phyloP scores from a whole-genome alignment of 2,888 invertebrate genomes.

The Ctenicera cuprea region DNA sequence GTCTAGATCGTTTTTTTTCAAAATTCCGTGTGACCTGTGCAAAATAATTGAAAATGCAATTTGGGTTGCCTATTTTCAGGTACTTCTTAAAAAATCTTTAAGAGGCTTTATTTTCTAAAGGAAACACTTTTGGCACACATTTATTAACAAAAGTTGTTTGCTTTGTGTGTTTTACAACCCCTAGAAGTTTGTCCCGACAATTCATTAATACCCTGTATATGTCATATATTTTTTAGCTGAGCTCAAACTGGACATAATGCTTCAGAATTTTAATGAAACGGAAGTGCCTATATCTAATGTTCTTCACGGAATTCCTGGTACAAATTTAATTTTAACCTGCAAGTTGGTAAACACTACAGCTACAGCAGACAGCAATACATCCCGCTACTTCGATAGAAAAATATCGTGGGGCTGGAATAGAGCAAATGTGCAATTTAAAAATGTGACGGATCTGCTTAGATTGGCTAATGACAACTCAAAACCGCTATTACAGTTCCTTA shows the following conservation, averaged over 20 bases:
- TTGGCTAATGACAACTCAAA: neutral
- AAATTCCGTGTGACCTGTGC: too few relatives aligned
- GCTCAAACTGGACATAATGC: neutral
- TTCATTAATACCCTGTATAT: too few relatives aligned
- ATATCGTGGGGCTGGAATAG: neutral
- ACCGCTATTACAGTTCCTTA: neutral
- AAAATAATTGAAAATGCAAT: too few relatives aligned
- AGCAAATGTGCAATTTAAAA: neutral
- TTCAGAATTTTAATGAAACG: neutral
- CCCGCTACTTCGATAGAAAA: neutral
- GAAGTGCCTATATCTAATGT: neutral
- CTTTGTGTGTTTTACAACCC: too few relatives aligned
- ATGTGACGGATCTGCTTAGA: neutral
- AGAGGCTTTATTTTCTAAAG: too few relatives aligned
- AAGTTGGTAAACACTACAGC: neutral
- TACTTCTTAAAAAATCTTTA: too few relatives aligned
- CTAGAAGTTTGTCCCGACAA: too few relatives aligned
- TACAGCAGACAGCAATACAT: neutral
- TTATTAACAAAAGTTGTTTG: too few relatives aligned
- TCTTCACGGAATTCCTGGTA: neutral
- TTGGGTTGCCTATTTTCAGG: too few relatives aligned
- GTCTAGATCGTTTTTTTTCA: too few relatives aligned
- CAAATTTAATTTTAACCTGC: neutral
- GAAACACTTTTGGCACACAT: too few relatives aligned
- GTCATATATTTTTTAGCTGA: conserved; percentile 4